These are phyloP conservation scores for Eledone cirrhosa DNA, from an alignment of 2,888 invertebrate species.

Conservation along the genomic window DNA sequence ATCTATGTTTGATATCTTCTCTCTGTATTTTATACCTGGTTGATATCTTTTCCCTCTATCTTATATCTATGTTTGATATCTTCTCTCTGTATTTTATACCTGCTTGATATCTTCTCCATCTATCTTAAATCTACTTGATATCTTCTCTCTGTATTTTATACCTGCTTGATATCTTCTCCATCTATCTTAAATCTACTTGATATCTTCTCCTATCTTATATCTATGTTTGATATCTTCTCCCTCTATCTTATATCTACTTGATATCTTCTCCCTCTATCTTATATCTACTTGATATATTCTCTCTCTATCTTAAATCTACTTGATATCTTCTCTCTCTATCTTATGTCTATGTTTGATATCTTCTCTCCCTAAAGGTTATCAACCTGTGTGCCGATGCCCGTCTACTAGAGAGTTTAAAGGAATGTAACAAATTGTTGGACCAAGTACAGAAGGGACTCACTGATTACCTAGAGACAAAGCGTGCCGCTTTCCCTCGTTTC, in stretches of 20 bases:
- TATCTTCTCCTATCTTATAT: not conserved
- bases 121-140: too few relatives aligned
- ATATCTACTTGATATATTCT: not conserved
- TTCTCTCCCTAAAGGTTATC: slow-evolving; percentile 60
- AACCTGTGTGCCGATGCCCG: slow-evolving; percentile 66
- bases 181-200: too few relatives aligned
- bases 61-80: too few relatives aligned
- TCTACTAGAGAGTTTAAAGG: slow-evolving; percentile 76
- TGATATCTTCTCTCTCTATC: not conserved
- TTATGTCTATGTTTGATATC: slow-evolving; percentile 6
- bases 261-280: not conserved
- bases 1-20: too few relatives aligned
- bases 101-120: too few relatives aligned
- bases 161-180: too few relatives aligned
- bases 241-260: too few relatives aligned
- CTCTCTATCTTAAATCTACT: not conserved
- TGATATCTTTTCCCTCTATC: too few relatives aligned
- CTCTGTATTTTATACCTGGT: too few relatives aligned
- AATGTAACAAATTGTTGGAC: slow-evolving; percentile 73
- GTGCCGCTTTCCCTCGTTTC: slow-evolving; percentile 70
- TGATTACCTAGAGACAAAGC: slow-evolving; percentile 68
- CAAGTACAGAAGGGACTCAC: slow-evolving; percentile 68
- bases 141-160: too few relatives aligned
- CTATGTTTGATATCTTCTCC: too few relatives aligned
- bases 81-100: too few relatives aligned